phyloP scores from a whole-genome alignment of 2,888 invertebrate genomes.

The Lasioglossum villosulum region DNA sequence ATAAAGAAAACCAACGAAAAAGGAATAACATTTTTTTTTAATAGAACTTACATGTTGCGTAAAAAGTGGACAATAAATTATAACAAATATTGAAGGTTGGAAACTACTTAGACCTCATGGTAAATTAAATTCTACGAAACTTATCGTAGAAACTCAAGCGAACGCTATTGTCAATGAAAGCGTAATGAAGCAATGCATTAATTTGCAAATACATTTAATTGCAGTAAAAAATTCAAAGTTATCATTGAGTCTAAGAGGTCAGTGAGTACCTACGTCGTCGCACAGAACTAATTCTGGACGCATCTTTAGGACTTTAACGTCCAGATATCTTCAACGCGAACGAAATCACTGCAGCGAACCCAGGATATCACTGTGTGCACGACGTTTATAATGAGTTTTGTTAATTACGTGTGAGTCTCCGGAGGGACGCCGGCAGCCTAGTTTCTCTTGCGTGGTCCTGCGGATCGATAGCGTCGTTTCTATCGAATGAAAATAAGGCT shows the following conservation, averaged over 20 bases:
- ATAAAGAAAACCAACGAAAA: too few relatives aligned
- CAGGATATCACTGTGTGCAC: constrained; percentile 30
- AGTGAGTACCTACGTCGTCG: not conserved
- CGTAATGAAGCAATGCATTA: not conserved
- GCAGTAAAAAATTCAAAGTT: not conserved
- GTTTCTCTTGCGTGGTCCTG: constrained; percentile 38
- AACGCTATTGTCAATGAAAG: not conserved
- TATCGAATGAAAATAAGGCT: constrained; percentile 53
- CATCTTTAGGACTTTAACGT: constrained; percentile 22
- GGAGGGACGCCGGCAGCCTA: constrained; percentile 47
- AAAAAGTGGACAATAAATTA: too few relatives aligned
- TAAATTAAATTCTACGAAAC: too few relatives aligned
- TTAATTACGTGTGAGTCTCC: constrained; percentile 73
- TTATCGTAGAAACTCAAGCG: too few relatives aligned
- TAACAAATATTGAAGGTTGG: too few relatives aligned
- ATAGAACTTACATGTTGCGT: too few relatives aligned
- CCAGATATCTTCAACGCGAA: constrained; percentile 22
- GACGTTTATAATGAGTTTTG: constrained; percentile 78
- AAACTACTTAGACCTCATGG: too few relatives aligned
- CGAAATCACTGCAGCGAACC: constrained; percentile 39
- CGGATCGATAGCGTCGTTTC: constrained; percentile 63
- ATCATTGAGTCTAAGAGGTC: not conserved
- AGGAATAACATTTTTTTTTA: too few relatives aligned
- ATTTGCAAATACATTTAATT: not conserved
- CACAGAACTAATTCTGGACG: not conserved